Conservation (phyloP, 2,888 invertebrate genomes). For the Branchipolynoe longqiensis region DNA sequence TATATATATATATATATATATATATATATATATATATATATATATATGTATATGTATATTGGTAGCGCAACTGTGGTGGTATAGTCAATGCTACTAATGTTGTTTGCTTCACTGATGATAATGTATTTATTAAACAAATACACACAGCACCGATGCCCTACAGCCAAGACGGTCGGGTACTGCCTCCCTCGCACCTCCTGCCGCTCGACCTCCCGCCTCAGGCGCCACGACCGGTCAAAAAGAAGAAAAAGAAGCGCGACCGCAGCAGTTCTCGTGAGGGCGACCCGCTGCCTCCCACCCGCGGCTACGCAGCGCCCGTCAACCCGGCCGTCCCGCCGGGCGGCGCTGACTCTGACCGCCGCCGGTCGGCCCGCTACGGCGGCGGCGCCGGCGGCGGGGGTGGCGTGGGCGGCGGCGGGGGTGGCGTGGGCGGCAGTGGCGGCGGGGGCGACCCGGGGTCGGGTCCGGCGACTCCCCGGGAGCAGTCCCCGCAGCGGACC, state of each 20-base stretch:
- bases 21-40: too few species aligned
- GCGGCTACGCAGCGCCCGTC: slow-evolving; percentile 22
- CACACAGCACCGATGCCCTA: slow-evolving; percentile 39
- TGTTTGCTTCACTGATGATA: too few species aligned
- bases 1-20: too few species aligned
- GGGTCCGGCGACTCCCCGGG: background rate
- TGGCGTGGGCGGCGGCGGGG: background rate
- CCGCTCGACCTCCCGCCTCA: slow-evolving; percentile 41
- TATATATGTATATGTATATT: too few species aligned
- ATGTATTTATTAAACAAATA: too few species aligned
- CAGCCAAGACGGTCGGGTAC: slow-evolving; percentile 40
- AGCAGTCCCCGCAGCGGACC: slow-evolving; percentile 9
- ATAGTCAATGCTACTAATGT: too few species aligned
- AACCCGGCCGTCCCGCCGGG: background rate
- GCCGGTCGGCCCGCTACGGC: too few species aligned
- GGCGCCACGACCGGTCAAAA: background rate
- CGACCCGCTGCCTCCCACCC: slow-evolving; percentile 2
- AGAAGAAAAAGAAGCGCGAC: slow-evolving; percentile 9
- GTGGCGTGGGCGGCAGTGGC: too few species aligned
- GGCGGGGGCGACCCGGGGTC: slow-evolving; percentile 29
- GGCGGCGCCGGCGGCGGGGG: too few species aligned
- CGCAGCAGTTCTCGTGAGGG: background rate
- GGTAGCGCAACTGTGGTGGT: too few species aligned
- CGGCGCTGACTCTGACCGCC: slow-evolving; percentile 1
- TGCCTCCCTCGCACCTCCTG: slow-evolving; percentile 34